Percentiles rank a stretch among this genome's conserved stretches.
Evolutionary conservation across 2,797 vertebrate species (phyloP).

Genomic region (Anas acuta): DNA sequence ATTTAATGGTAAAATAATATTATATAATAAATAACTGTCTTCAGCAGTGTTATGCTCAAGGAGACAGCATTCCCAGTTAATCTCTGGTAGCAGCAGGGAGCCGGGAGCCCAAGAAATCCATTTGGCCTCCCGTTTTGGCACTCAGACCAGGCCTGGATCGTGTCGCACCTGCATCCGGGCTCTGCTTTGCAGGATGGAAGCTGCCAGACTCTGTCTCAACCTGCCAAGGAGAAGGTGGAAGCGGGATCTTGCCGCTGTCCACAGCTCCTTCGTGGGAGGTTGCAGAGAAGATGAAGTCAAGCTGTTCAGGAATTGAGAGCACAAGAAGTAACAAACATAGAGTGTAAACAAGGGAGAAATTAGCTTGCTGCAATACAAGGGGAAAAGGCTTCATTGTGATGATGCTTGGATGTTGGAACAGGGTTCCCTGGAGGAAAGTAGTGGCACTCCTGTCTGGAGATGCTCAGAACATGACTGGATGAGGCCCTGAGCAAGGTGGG

Average conservation of each 20-base stretch:
- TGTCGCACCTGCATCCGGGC: not conserved
- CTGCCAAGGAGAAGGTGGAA: not conserved
- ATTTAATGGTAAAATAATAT: no score
- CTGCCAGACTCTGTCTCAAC: not conserved
- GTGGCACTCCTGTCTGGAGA: not conserved
- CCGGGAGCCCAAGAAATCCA: not conserved
- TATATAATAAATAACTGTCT: not conserved
- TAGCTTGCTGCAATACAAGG: not conserved
- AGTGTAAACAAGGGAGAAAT: not conserved
- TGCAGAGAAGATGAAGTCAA: not conserved
- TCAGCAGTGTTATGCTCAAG: not conserved
- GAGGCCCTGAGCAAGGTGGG: not conserved
- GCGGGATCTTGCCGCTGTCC: not conserved
- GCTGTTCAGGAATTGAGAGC: not conserved
- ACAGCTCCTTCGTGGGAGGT: not conserved
- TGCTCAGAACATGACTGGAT: not conserved
- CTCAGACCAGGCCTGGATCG: not conserved
- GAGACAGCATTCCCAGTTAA: not conserved
- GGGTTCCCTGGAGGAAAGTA: not conserved
- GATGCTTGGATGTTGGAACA: not conserved
- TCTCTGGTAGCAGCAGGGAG: not conserved
- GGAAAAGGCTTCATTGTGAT: not conserved
- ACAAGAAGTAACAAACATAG: not conserved
- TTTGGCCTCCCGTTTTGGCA: not conserved
- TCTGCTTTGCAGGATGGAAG: not conserved